Evolutionary conservation across 2,113 vertebrate genomes (phyloP).

Genomic region (Nothocercus julius): DNA sequence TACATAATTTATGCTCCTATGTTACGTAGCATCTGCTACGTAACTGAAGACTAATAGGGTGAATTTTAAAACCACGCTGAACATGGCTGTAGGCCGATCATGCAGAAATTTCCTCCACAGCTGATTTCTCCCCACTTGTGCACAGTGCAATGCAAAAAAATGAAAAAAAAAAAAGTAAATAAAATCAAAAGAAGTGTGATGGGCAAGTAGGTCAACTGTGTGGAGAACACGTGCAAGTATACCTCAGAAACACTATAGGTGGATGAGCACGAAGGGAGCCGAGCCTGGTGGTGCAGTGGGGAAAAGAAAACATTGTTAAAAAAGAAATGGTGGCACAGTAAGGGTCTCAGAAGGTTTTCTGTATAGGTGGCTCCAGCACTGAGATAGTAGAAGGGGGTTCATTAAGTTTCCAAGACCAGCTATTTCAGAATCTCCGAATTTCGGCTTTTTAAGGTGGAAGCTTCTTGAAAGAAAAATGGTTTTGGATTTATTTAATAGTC

Average conservation of each 20-base stretch:
- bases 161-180: conserved; percentile 62
- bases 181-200: conserved; percentile 70
- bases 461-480: neutral
- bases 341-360: conserved; percentile 78
- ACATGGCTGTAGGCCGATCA: conserved; percentile 75
- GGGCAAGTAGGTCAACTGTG: conserved; percentile 75
- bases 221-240: conserved; percentile 94
- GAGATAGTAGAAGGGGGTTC: conserved; percentile 73
- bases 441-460: conserved; percentile 67
- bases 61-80: conserved; percentile 71
- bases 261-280: conserved; percentile 99
- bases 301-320: conserved; percentile 90
- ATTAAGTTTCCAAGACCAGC: conserved; percentile 65
- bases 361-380: conserved; percentile 76
- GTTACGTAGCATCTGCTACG: neutral
- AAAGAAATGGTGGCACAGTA: conserved; percentile 77
- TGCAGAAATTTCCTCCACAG: conserved; percentile 72
- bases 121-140: conserved; percentile 70
- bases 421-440: conserved; percentile 58
- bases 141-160: conserved; percentile 81
- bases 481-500: neutral
- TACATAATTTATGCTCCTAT: neutral
- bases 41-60: neutral
- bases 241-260: conserved; percentile 99
- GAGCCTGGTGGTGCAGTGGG: conserved; percentile 94